A percentile compares a stretch with the other conserved stretches of the same genome.
phyloP scores from a whole-genome alignment of 2,797 vertebrate species.

The Malurus leucopterus region DNA sequence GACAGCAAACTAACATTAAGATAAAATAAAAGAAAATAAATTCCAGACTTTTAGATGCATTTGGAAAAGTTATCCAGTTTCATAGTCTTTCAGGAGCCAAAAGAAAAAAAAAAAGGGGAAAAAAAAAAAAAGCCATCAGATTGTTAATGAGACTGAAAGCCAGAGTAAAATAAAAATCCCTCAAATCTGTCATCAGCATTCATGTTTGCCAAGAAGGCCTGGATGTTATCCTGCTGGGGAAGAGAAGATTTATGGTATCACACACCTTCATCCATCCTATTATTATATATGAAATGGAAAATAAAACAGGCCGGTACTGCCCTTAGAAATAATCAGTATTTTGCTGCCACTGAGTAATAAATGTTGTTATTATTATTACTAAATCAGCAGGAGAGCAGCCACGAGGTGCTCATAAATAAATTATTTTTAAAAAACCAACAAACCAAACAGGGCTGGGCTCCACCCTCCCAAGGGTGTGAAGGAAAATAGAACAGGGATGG shows the following conservation, averaged over 20 bases:
- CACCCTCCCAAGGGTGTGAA: not conserved
- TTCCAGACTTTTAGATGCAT: not conserved
- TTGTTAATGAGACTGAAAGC: slow-evolving; percentile 51
- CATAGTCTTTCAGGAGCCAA: not conserved
- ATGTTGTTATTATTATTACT: slow-evolving; percentile 7
- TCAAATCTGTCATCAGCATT: slow-evolving; percentile 32
- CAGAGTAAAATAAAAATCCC: slow-evolving; percentile 37
- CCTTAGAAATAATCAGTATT: slow-evolving; percentile 40
- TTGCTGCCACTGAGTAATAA: slow-evolving; percentile 21
- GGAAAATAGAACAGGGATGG: not conserved
- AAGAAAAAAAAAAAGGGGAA: rapidly evolving
- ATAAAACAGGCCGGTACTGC: not conserved
- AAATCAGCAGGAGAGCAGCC: not conserved
- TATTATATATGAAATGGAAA: slow-evolving; percentile 37
- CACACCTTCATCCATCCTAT: slow-evolving; percentile 39
- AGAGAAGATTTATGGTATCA: not conserved
- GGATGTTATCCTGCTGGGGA: slow-evolving; percentile 29
- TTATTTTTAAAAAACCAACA: not conserved
- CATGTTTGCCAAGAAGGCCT: slow-evolving; percentile 31
- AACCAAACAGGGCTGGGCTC: not conserved
- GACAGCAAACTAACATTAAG: not conserved
- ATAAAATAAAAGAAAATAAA: slow-evolving; percentile 27
- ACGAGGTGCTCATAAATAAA: not conserved
- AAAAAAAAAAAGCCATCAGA: not conserved
- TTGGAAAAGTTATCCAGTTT: slow-evolving; percentile 1